phyloP scores from a whole-genome alignment of 2,888 invertebrate species.

The Pecten maximus region DNA sequence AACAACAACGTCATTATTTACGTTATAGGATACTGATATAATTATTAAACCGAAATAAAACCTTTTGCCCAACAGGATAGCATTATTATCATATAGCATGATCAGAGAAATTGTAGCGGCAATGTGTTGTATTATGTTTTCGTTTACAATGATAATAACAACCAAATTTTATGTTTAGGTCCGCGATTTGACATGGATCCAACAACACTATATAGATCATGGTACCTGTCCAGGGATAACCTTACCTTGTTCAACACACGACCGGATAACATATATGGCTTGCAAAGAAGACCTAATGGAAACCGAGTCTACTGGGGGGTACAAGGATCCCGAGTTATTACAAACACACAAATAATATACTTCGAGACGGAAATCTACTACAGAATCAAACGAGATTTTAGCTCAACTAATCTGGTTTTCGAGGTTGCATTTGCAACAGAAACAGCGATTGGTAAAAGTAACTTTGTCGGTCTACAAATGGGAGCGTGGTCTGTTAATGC shows the following conservation, averaged over 20 bases:
- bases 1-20: too few species aligned
- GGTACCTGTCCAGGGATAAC: not conserved
- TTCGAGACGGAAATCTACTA: not conserved
- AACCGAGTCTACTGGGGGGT: not conserved
- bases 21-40: too few species aligned
- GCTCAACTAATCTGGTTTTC: not conserved
- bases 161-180: not conserved
- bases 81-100: too few species aligned
- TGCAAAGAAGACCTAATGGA: not conserved
- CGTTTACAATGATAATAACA: too few species aligned
- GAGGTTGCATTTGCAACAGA: not conserved
- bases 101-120: too few species aligned
- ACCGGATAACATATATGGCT: not conserved
- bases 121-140: too few species aligned
- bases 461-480: not conserved
- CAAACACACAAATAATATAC: not conserved
- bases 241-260: not conserved
- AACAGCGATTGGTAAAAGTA: not conserved
- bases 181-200: not conserved
- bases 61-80: too few species aligned
- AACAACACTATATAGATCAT: not conserved
- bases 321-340: not conserved
- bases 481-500: not conserved
- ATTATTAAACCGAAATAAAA: too few species aligned
- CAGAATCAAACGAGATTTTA: not conserved